phyloP scores from a whole-genome alignment of 2,888 invertebrate genomes.

The Epicampocera succincta region DNA sequence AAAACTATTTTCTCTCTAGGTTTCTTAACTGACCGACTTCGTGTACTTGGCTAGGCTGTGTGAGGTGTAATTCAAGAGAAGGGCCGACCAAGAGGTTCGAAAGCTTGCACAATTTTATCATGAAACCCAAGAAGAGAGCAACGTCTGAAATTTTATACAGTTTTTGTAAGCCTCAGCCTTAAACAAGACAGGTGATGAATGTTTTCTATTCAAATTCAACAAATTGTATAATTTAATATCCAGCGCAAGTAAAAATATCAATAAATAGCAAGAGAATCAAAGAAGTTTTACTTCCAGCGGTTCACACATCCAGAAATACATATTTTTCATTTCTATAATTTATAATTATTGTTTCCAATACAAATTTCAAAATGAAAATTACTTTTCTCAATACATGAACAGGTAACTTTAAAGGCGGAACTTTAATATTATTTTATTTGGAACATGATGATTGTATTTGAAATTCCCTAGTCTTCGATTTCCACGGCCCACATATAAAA shows the following conservation, averaged over 20 bases:
- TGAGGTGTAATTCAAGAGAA: conserved; percentile 13
- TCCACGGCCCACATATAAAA: neutral
- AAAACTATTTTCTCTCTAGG: neutral
- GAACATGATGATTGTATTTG: neutral
- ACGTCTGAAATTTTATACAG: neutral
- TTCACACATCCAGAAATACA: too few relatives aligned
- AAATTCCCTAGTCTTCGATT: neutral
- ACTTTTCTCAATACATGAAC: too few relatives aligned
- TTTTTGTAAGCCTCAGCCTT: conserved; percentile 2
- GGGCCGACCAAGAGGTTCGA: conserved; percentile 22
- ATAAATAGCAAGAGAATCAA: neutral
- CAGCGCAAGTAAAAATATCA: neutral
- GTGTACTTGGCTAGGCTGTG: conserved; percentile 32
- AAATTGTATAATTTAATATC: neutral
- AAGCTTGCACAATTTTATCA: conserved; percentile 1
- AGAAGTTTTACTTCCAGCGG: neutral
- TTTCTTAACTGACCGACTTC: conserved; percentile 45
- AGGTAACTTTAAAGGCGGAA: too few relatives aligned
- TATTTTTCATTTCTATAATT: too few relatives aligned
- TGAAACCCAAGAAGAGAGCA: conserved; percentile 1
- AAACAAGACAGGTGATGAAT: conserved; percentile 3
- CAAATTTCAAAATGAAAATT: too few relatives aligned
- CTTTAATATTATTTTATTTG: neutral
- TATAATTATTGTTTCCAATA: too few relatives aligned
- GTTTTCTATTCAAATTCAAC: conserved; percentile 3